Evolutionary conservation across 2,113 vertebrate species (phyloP).

Genomic region (Seriola aureovittata): DNA sequence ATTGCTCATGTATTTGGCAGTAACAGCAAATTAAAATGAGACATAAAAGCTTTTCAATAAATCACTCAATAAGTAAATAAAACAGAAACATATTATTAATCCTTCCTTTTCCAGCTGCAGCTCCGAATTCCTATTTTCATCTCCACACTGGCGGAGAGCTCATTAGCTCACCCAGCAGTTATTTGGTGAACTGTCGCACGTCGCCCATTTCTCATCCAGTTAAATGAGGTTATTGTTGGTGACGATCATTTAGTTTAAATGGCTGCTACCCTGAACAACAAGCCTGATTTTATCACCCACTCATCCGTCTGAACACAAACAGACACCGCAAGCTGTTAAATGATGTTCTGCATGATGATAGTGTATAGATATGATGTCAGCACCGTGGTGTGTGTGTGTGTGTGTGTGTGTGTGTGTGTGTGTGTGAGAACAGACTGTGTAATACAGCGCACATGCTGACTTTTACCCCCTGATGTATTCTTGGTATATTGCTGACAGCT

Average conservation of each 20-base stretch:
- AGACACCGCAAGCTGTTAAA: slow-evolving; percentile 72
- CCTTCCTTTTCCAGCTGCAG: slow-evolving; percentile 6
- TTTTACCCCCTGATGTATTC: slow-evolving; percentile 71
- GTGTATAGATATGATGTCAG: slow-evolving; percentile 68
- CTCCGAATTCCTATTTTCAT: slow-evolving; percentile 37
- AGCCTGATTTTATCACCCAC: slow-evolving; percentile 68
- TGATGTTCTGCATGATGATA: slow-evolving; percentile 67
- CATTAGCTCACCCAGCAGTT: slow-evolving; percentile 63
- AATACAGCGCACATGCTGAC: slow-evolving; percentile 68
- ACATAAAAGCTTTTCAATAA: neutral
- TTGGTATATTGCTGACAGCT: slow-evolving; percentile 72
- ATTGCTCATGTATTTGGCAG: no score
- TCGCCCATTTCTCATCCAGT: slow-evolving; percentile 55
- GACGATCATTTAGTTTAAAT: slow-evolving; percentile 63
- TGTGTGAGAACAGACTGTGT: slow-evolving; percentile 16
- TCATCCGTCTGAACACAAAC: slow-evolving; percentile 50
- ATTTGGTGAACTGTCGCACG: slow-evolving; percentile 60
- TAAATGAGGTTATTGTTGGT: slow-evolving; percentile 67
- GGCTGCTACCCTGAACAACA: slow-evolving; percentile 61
- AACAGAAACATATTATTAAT: slow-evolving; percentile 28
- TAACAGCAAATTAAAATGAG: neutral
- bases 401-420: slow-evolving; percentile 40
- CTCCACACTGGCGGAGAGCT: slow-evolving; percentile 40
- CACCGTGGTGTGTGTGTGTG: slow-evolving; percentile 33
- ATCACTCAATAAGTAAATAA: slow-evolving; percentile 16